phyloP scores from a whole-genome alignment of 2,797 vertebrate genomes.

The Pempheris klunzingeri region DNA sequence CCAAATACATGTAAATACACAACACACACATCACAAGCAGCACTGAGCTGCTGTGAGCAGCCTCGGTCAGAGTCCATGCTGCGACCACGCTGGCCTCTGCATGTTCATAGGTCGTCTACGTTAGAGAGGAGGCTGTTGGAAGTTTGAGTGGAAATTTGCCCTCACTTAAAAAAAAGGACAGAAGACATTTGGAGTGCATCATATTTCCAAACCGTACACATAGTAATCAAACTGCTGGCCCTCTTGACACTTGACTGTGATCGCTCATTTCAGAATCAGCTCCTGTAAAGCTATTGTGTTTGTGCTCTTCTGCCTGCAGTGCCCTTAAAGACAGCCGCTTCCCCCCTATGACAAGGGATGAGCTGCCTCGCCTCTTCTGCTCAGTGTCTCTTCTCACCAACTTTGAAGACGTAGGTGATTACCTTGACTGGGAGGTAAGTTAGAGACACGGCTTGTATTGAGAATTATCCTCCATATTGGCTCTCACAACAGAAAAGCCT shows the following conservation, averaged over 20 bases:
- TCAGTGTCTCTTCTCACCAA: conserved; percentile 99
- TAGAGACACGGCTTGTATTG: conserved; percentile 35
- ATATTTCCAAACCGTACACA: neutral
- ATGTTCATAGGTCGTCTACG: neutral
- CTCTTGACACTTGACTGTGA: neutral
- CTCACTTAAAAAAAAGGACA: neutral
- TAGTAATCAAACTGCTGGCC: neutral
- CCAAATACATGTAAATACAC: conserved; percentile 28
- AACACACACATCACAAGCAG: neutral
- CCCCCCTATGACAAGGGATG: conserved; percentile 99
- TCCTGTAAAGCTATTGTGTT: conserved; percentile 20
- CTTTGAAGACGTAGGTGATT: conserved; percentile 99
- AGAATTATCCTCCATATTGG: neutral
- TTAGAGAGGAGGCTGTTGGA: neutral
- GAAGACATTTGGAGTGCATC: neutral
- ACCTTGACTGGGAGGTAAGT: conserved; percentile 99
- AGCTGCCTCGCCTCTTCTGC: conserved; percentile 99
- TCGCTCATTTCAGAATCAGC: neutral
- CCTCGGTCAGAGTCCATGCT: neutral
- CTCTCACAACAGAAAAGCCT: neutral
- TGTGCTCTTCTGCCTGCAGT: conserved; percentile 85
- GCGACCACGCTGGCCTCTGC: neutral
- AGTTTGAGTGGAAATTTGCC: neutral
- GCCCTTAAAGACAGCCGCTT: conserved; percentile 99
- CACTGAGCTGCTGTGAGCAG: neutral